Evolutionary conservation across 1,140 invertebrate genomes (phyloP), one percentile per base, ranked within the genome.

Genomic region (Choristoneura fumiferana): DNA sequence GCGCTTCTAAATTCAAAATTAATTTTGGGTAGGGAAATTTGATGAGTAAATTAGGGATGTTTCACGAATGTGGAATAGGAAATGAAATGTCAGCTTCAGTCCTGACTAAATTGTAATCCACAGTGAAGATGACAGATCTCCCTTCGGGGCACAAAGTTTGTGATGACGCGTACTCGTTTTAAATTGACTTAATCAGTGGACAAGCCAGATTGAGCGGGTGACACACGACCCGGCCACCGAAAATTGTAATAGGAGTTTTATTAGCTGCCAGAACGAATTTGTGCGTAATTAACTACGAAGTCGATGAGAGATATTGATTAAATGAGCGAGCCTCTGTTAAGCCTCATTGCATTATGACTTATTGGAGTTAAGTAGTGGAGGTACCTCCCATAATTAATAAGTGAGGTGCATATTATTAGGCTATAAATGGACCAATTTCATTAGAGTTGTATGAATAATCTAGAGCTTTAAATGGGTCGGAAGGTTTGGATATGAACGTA

Each of bases 21-120:
- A 72, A 76, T 72, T 67, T 65, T 55, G 58, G 57, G 58, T 62
- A 59, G 38, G 22, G 57, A 65, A 63, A 63, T 67, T 65, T 39
- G 63, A 55, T 37, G 56, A 61, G 37, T 56, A 29, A 49, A 49
- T 49, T 49, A 49, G 18, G 43, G 22, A 33, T n/a, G 43, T 49
- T 49, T 49, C 9, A 29, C 43, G 18, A 49, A 49, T 49, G 18
- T 10, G 43, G 17, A 29, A 12, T 49, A 49, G 22, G 22, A 49
- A 29, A 49, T 49, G 18, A 49, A 49, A 49, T 33, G 18, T 49
- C 43, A 13, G 12, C 18, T 0, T 45, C 40, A 22, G 43, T 29
- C 17, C 10, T 49, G 18, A 22, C 18, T 10, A 10, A 49, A 49
- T 49, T 8, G 17, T 29, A 29, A 29, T 49, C 22, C 29, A 22